phyloP scores from a whole-genome alignment of 1,140 invertebrate species.

The Cydia splendana region DNA sequence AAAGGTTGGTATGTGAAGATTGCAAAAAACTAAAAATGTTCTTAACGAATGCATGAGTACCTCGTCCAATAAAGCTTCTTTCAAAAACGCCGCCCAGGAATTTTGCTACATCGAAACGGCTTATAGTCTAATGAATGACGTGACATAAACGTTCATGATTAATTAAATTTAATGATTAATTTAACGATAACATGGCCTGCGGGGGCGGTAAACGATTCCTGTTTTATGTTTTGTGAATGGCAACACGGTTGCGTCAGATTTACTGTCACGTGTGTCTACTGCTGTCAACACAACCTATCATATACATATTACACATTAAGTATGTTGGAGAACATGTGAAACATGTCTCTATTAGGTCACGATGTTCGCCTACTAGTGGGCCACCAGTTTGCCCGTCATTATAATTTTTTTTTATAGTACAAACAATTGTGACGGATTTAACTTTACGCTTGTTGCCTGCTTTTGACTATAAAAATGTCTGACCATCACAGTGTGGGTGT shows the following conservation, averaged over 20 bases:
- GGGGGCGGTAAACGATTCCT: slow-evolving; percentile 11
- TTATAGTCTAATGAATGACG: slow-evolving; percentile 8
- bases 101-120: background rate
- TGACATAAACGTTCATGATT: slow-evolving; percentile 28
- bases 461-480: too few species aligned
- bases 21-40: background rate
- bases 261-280: background rate
- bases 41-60: background rate
- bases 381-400: too few species aligned
- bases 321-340: background rate
- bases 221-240: slow-evolving; percentile 1
- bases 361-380: too few species aligned
- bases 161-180: slow-evolving; percentile 27
- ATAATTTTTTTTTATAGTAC: too few species aligned
- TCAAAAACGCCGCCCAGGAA: background rate
- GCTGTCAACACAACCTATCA: background rate
- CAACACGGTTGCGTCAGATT: background rate
- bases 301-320: background rate
- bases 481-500: too few species aligned
- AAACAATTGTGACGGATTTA: too few species aligned
- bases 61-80: background rate
- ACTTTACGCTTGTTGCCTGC: too few species aligned
- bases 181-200: background rate
- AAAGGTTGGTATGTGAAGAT: background rate
- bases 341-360: background rate